Evolutionary conservation across 2,888 invertebrate species (phyloP).

Genomic region (Cephalotes varians): DNA sequence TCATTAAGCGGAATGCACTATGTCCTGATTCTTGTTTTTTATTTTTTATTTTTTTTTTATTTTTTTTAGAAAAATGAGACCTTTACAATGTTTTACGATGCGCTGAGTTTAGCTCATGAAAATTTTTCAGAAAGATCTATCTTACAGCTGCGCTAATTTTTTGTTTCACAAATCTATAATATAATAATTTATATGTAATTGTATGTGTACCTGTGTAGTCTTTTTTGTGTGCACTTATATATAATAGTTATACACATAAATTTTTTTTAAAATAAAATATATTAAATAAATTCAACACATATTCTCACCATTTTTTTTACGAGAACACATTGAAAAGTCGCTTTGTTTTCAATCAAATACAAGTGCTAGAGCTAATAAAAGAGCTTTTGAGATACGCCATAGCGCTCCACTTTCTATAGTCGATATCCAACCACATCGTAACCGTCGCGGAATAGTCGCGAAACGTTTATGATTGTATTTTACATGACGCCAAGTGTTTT

Average conservation of each 20-base stretch:
- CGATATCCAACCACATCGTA: constrained; percentile 22
- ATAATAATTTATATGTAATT: not conserved
- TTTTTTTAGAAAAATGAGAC: not conserved
- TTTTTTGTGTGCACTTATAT: not conserved
- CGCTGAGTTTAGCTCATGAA: not conserved
- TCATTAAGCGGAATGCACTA: not conserved
- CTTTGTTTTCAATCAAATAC: not conserved
- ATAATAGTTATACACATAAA: not conserved
- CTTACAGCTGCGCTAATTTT: not conserved
- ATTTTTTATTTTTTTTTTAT: no score
- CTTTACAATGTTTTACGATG: not conserved
- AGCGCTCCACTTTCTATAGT: not conserved
- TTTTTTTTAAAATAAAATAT: not conserved
- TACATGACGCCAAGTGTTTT: not conserved
- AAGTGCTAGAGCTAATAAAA: not conserved
- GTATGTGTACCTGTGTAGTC: no score
- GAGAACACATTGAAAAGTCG: not conserved
- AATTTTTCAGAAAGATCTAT: not conserved
- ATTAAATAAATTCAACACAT: not conserved
- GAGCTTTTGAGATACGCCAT: not conserved
- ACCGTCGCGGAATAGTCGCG: not conserved
- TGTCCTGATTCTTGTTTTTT: not conserved
- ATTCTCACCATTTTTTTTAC: not conserved
- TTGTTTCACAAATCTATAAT: not conserved
- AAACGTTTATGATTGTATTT: constrained; percentile 1